Base-by-base conservation (phyloP, 1,140 invertebrate genomes). In the Venturia canescens region DNA sequence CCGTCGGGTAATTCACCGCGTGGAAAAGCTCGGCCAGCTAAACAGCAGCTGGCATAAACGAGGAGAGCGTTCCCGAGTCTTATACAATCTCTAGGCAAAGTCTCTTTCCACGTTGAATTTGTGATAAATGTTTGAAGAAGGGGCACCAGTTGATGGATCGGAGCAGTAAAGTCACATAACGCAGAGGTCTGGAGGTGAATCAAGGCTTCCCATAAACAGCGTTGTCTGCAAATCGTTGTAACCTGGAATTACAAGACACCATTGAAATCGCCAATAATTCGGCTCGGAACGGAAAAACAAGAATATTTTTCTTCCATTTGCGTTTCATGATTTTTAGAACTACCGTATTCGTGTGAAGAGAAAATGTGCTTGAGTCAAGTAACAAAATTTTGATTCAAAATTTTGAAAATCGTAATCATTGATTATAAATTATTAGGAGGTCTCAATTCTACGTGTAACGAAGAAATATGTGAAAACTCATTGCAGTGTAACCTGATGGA, bases 1-100 rank as follows among this genome's bases (percentile, higher is more conserved):
- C 94, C 92, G 83, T 96, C 94, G 11, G 96, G 95, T 83, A 99
- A 95, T 86, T 97, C 94, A 16, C 98, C 97, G 57, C 94, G 94
- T 3, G 97, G 98, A 93, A 98, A 99, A 2, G 96, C 96, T 79
- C 97, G 93, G 1, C 98, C 98, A 26, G 97, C 96, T 83, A 99
- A 93, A 89, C 98, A 99, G 87, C 98, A 98, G 77, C 97, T 98
- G 57, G 96, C 94, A 88, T 98, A 99, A 15, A 99, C 96, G 74
- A 99, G 91, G 77, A 99, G 92, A 85, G 98, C 97, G 86, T 98
- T 98, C 21, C 98, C 98, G 26, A 97, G 90, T 85, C 91, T 92
- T 63, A 92, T 92, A 85, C 91, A 92, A 80, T 92, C 92, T 53
- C 87, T 90, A 5, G 91, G 84, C 63, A 89, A 89, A 71, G 76